Base-by-base conservation (phyloP, 2,113 vertebrate species). In the Serinus canaria region DNA sequence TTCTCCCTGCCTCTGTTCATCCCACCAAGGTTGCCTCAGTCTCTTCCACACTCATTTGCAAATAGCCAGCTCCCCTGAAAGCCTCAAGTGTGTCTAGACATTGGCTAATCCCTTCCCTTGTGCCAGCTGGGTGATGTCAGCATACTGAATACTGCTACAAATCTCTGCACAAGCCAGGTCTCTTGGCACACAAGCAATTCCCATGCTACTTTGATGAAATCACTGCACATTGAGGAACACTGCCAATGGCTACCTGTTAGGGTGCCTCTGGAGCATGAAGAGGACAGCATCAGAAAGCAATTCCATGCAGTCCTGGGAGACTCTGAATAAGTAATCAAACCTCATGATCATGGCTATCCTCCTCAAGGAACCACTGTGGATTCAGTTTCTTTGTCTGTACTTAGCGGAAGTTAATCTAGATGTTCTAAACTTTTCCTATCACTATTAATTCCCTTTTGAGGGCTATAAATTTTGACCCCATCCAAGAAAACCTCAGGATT, bases 41-140 rank as follows among this genome's bases (percentile, higher is more conserved):
- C 64, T 70, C 64, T 56, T 91, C 44, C 78, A 82, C 37, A 41
- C 69, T 78, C 24, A 72, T 94, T 90, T 90, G 75, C 88, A 94
- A 88, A 70, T 74, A 89, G 75, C 55, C 85, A 83, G 64, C 82
- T 92, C 52, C 53, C n/a, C 53, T 92, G 76, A 60, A 89, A 90
- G 52, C 49, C 56, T 78, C 35, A 11, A 94, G 60, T 30, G 25
- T 56, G 90, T 94, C 88, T 96, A 87, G 94, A 93, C 90, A 11
- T 83, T 86, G 82, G 60, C 76, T 96, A 96, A 96, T 93, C 69
- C 46, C 5, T 78, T 93, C 41, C n/a, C 47, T 80, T 81, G 68
- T 14, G 86, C 94, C 93, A 96, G 28, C 76, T 68, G 80, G 46
- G 69, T 95, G 94, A 96, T 85, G 88, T 95, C 93, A 96, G 88